These are phyloP conservation scores for Silvanus unidentatus DNA, from an alignment of 2,888 invertebrate species.

Conservation along the genomic window DNA sequence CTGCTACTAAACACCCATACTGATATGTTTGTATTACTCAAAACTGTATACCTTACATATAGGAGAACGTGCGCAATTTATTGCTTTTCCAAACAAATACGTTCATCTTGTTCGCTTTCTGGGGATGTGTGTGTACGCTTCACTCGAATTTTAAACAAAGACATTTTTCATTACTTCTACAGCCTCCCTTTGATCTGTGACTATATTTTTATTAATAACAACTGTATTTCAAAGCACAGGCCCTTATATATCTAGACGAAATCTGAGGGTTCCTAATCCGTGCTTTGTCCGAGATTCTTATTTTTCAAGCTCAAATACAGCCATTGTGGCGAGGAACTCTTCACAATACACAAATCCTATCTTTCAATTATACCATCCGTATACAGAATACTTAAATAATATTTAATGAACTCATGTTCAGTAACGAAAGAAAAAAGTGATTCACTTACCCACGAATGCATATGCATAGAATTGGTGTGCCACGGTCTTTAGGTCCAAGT, in stretches of 20 bases:
- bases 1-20: constrained; percentile 39
- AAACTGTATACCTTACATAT: neutral
- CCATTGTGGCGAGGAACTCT: constrained; percentile 5
- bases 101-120: too few species aligned
- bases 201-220: too few species aligned
- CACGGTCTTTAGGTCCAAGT: neutral
- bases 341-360: constrained; percentile 8
- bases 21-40: constrained; percentile 39
- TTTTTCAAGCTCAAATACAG: constrained; percentile 8
- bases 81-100: neutral
- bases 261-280: constrained; percentile 2
- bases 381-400: constrained; percentile 6
- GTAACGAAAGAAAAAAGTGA: too few species aligned
- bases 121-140: too few species aligned
- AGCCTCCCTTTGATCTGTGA: too few species aligned
- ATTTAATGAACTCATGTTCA: constrained; percentile 6
- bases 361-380: constrained; percentile 7
- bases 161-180: too few species aligned
- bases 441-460: too few species aligned
- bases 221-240: too few species aligned
- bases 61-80: neutral
- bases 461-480: too few species aligned
- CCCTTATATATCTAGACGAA: too few species aligned
- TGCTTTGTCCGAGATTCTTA: constrained; percentile 8
- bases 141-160: neutral